Conservation (phyloP, 1,140 invertebrate species). For the Geopemphigus sp. region DNA sequence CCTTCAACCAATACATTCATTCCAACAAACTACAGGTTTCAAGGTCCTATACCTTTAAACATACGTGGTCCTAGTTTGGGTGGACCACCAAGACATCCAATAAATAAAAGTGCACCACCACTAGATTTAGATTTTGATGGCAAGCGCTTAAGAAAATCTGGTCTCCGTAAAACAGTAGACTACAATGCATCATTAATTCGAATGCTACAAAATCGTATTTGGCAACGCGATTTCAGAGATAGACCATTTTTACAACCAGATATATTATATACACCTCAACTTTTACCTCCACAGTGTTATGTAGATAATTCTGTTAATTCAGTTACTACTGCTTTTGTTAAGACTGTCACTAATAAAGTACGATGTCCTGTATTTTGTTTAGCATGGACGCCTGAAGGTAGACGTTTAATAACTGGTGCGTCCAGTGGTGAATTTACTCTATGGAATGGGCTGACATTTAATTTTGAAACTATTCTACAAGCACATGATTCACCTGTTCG, state of each 20-base stretch:
- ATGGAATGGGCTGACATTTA: constrained; percentile 99
- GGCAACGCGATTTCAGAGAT: constrained; percentile 89
- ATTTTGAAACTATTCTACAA: constrained; percentile 99
- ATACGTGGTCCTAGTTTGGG: constrained; percentile 34
- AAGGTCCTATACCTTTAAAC: constrained; percentile 50
- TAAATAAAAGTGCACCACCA: constrained; percentile 19
- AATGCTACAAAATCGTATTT: constrained; percentile 76
- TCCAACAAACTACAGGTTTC: constrained; percentile 48
- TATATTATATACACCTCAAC: constrained; percentile 81
- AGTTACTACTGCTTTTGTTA: constrained; percentile 93
- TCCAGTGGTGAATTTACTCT: constrained; percentile 99
- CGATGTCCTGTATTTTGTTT: constrained; percentile 98
- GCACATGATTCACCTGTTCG: constrained; percentile 97
- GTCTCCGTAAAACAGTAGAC: constrained; percentile 96
- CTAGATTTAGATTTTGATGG: constrained; percentile 80
- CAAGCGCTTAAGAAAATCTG: constrained; percentile 90
- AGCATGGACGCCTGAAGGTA: constrained; percentile 98
- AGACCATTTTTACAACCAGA: constrained; percentile 85
- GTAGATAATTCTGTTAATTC: constrained; percentile 95
- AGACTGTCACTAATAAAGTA: constrained; percentile 99
- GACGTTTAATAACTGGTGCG: constrained; percentile 94
- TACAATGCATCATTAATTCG: constrained; percentile 96
- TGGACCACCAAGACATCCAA: constrained; percentile 46
- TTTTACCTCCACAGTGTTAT: constrained; percentile 85
- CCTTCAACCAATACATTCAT: constrained; percentile 44